A percentile compares a stretch with the other conserved stretches of the same genome.
phyloP scores from a whole-genome alignment of 23 tunicate species.

The Trididemnum clinides region DNA sequence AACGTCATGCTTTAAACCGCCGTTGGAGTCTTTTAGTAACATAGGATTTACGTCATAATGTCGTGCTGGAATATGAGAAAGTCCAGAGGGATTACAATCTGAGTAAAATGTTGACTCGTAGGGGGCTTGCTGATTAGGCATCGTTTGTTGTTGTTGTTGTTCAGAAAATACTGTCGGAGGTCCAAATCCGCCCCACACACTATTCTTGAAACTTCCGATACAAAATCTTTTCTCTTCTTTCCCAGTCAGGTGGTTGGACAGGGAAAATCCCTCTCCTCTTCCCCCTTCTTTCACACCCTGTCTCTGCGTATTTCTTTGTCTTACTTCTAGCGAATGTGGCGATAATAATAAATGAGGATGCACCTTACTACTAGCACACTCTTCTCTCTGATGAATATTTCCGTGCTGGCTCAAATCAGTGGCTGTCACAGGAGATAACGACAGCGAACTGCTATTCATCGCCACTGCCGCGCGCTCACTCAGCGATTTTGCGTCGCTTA shows the following conservation, averaged over 20 bases:
- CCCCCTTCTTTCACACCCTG: background rate
- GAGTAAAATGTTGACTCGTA: slow-evolving; percentile 8
- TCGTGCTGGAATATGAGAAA: background rate
- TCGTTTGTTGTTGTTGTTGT: slow-evolving; percentile 10
- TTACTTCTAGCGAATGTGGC: background rate
- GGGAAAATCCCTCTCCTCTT: background rate
- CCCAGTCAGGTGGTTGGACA: background rate
- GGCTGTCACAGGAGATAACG: slow-evolving; percentile 18
- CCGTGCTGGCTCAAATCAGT: slow-evolving; percentile 22
- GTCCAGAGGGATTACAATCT: background rate
- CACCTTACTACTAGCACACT: background rate
- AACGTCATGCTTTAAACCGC: slow-evolving; percentile 20
- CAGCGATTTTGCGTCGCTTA: background rate
- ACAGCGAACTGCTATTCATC: slow-evolving; percentile 23
- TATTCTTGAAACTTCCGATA: background rate
- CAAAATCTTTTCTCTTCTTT: slow-evolving; percentile 2
- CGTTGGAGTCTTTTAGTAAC: slow-evolving; percentile 5
- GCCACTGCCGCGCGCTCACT: background rate
- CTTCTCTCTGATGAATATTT: background rate
- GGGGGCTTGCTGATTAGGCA: slow-evolving; percentile 2
- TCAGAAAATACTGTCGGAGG: background rate
- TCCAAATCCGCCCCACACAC: slow-evolving; percentile 12
- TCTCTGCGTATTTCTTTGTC: background rate
- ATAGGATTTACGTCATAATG: slow-evolving; percentile 40
- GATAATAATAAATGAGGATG: slow-evolving; percentile 35